These are phyloP conservation scores for Leptinotarsa peninsularis DNA, from an alignment of 2,888 invertebrate genomes.

Conservation along the genomic window DNA sequence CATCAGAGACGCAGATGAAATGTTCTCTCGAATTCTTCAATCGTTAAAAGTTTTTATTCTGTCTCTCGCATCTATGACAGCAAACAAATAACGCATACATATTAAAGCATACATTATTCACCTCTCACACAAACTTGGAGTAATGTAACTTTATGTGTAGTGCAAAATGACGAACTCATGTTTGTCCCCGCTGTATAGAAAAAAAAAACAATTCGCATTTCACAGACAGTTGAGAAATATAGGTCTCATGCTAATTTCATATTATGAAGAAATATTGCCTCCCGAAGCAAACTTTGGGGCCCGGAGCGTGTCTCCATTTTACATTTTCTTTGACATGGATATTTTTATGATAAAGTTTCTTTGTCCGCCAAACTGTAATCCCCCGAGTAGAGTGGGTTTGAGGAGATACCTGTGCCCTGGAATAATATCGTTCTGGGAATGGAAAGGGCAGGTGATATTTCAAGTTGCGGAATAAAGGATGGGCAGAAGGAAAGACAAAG, in stretches of 20 bases:
- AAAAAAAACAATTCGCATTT: constrained; percentile 17
- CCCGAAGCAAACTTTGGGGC: constrained; percentile 3
- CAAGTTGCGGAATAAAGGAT: neutral
- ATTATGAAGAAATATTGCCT: constrained; percentile 18
- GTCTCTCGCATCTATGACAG: neutral
- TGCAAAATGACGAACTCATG: constrained; percentile 9
- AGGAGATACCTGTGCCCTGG: constrained; percentile 2
- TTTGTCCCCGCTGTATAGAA: neutral
- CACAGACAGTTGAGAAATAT: constrained; percentile 20
- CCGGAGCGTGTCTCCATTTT: constrained; percentile 9
- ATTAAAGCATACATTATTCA: neutral
- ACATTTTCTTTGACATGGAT: constrained; percentile 21
- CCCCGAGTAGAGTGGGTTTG: neutral
- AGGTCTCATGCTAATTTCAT: constrained; percentile 19
- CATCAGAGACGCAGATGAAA: neutral
- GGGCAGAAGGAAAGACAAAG: neutral
- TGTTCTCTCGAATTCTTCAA: neutral
- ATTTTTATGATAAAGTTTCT: constrained; percentile 22
- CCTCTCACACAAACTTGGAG: neutral
- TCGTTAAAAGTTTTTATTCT: neutral
- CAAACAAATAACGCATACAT: neutral
- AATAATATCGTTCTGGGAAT: constrained; percentile 13
- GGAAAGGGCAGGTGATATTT: constrained; percentile 8
- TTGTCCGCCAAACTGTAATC: constrained; percentile 16
- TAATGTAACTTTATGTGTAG: constrained; percentile 16